phyloP scores from a whole-genome alignment of 2,113 vertebrate species.

The Marcusenius ussheri region DNA sequence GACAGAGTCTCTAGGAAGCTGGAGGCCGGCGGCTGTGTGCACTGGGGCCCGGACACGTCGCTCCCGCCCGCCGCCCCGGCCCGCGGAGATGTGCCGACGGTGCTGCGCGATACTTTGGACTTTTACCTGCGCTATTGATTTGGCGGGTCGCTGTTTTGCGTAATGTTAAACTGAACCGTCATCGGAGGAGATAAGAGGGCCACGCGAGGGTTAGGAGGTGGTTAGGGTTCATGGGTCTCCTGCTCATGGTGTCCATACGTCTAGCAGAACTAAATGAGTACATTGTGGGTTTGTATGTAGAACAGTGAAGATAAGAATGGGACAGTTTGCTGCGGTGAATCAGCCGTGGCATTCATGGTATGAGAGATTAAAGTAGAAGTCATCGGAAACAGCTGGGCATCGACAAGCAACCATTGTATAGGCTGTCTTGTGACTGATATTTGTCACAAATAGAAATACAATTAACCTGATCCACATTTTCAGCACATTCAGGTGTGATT shows the following conservation, averaged over 20 bases:
- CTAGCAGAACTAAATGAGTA: neutral
- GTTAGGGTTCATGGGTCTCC: neutral
- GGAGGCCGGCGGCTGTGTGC: neutral
- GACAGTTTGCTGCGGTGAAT: neutral
- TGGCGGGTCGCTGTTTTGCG: neutral
- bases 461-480: neutral
- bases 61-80: neutral
- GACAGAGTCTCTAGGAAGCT: neutral
- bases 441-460: conserved; percentile 12
- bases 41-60: neutral
- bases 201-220: neutral
- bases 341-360: neutral
- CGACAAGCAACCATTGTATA: neutral
- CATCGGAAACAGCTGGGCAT: neutral
- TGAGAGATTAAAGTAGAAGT: neutral
- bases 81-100: neutral
- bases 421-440: neutral
- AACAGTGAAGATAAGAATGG: neutral
- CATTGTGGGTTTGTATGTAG: neutral
- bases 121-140: neutral
- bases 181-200: neutral
- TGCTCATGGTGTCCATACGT: neutral
- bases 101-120: neutral
- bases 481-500: neutral
- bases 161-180: neutral